phyloP scores from a whole-genome alignment of 1,140 invertebrate genomes.

The Drosophila parvula region DNA sequence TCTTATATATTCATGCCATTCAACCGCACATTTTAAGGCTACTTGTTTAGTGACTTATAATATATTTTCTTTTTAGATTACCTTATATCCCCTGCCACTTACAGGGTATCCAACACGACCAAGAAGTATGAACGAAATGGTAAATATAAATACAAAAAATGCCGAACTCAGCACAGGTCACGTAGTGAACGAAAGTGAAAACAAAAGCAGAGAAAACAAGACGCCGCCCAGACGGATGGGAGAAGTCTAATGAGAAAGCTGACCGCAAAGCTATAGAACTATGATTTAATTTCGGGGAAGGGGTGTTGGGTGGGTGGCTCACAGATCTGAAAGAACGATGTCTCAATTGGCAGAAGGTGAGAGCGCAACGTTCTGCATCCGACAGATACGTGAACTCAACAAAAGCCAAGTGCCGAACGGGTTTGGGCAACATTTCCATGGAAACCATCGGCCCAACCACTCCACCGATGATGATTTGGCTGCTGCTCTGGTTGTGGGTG shows the following conservation, averaged over 20 bases:
- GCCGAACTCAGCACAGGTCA: conserved; percentile 53
- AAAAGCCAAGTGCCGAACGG: conserved; percentile 68
- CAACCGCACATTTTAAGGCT: neutral
- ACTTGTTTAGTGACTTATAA: neutral
- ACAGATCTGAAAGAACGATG: conserved; percentile 36
- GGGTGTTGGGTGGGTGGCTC: conserved; percentile 13
- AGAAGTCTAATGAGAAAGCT: conserved; percentile 70
- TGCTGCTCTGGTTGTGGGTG: conserved; percentile 36
- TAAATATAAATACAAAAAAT: conserved; percentile 33
- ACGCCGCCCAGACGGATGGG: conserved; percentile 25
- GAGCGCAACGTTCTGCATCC: conserved; percentile 50
- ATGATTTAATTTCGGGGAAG: conserved; percentile 32
- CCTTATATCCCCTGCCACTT: neutral
- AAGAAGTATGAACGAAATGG: conserved; percentile 15
- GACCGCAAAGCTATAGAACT: conserved; percentile 53
- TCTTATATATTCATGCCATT: too few relatives aligned
- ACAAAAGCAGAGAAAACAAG: conserved; percentile 35
- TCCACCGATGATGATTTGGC: conserved; percentile 34
- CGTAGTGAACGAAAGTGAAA: conserved; percentile 70
- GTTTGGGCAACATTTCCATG: conserved; percentile 68
- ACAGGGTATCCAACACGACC: conserved; percentile 20
- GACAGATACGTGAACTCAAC: conserved; percentile 71
- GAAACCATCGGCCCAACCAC: conserved; percentile 65
- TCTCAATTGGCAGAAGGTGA: conserved; percentile 68
- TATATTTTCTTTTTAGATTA: neutral